phyloP scores from a whole-genome alignment of 2,888 invertebrate genomes.

The Cryptus armator region DNA sequence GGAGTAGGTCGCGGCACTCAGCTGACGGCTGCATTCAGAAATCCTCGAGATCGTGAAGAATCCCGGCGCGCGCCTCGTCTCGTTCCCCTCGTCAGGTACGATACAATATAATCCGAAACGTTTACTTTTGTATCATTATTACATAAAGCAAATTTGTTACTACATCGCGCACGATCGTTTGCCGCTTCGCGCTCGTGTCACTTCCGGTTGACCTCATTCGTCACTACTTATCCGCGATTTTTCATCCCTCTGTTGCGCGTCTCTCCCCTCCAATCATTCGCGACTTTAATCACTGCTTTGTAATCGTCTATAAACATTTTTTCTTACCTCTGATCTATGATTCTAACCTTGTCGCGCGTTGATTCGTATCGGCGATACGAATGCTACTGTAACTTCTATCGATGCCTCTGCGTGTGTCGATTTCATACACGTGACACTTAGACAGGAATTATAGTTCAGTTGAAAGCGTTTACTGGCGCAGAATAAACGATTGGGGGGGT shows the following conservation, averaged over 20 bases:
- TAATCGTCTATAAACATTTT: not conserved
- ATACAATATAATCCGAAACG: constrained; percentile 12
- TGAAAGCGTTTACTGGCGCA: not conserved
- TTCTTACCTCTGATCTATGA: not conserved
- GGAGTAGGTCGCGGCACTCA: constrained; percentile 81
- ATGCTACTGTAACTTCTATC: too few species aligned
- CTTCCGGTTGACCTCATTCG: constrained; percentile 21
- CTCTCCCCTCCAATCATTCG: not conserved
- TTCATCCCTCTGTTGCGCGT: constrained; percentile 1
- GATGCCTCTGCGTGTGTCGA: too few species aligned
- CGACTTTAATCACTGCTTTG: too few species aligned
- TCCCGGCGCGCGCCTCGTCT: constrained; percentile 41
- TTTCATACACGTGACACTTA: too few species aligned
- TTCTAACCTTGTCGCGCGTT: not conserved
- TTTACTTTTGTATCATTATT: not conserved
- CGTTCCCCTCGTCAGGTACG: constrained; percentile 56
- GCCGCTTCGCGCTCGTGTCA: not conserved
- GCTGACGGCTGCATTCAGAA: constrained; percentile 79
- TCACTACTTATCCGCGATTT: not conserved
- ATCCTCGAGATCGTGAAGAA: constrained; percentile 73
- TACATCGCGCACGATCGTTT: not conserved
- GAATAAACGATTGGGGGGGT: not conserved
- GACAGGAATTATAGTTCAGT: not conserved
- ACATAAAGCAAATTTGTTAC: not conserved
- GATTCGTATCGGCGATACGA: not conserved